Percentiles rank a stretch among this genome's conserved stretches.
Conservation (phyloP, 2,113 vertebrate species). For the Nyctibius bracteatus region DNA sequence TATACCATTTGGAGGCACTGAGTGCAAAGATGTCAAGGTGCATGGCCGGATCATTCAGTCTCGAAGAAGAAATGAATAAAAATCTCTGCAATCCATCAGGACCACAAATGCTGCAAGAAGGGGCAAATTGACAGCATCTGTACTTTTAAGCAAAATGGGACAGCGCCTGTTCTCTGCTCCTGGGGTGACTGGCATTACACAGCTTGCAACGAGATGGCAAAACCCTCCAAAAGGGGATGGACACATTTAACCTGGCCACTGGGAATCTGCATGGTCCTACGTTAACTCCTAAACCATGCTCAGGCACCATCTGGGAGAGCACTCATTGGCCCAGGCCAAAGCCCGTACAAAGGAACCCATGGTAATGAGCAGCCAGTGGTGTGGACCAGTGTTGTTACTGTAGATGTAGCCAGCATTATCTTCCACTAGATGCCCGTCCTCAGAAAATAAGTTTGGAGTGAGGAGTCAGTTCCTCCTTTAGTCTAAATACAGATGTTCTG, state of each 20-base stretch:
- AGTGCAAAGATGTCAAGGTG: neutral
- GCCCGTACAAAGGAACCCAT: neutral
- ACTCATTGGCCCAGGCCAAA: neutral
- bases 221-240: neutral
- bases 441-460: neutral
- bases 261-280: rapidly evolving
- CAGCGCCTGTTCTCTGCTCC: neutral
- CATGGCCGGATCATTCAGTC: neutral
- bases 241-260: neutral
- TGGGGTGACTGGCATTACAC: neutral
- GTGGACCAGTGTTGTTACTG: neutral
- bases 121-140: neutral
- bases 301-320: neutral
- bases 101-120: neutral
- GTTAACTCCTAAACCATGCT: rapidly evolving
- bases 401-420: rapidly evolving
- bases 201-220: neutral
- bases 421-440: neutral
- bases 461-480: neutral
- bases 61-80: neutral
- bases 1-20: neutral
- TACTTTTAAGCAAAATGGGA: neutral
- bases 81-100: neutral
- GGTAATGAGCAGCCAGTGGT: neutral
- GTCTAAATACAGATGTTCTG: neutral